Base-by-base conservation (phyloP, 2,888 invertebrate species). In the Drosophila anomalata region DNA sequence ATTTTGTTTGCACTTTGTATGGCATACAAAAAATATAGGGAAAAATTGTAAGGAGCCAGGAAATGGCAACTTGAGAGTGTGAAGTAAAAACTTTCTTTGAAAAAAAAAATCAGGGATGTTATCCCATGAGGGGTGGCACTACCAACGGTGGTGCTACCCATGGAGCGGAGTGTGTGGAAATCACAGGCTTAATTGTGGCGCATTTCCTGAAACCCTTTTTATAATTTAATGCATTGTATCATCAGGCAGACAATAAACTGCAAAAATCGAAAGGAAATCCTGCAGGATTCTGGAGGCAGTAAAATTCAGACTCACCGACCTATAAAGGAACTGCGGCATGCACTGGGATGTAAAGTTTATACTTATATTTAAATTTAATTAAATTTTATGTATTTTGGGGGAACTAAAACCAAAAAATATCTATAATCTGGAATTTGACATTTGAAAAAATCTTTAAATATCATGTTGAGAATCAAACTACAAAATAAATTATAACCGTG, bases 1-100 rank as follows among this genome's bases (percentile, higher is more conserved):
- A 85, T 83, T 84, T 83, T 83, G 85, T 85, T 83, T 84, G 85
- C 83, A 79, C 85, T 83, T 79, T 72, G 80, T 55, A 61, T 60
- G 76, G 73, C 53, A 46, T 46, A 26, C 24, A 63, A 20, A 50
- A 42, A 26, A 42, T 50, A 59, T 31, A 24, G 56, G 22, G 17
- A 24, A 8, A 33, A 52, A 58, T 52, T 66, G 50, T 55, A 53
- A 46, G 14, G 54, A 60, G 60, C 74, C 72, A 81, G 84, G 81
- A 82, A 84, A 60, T 77, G 61, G 66, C 83, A 79, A 77, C 83
- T 81, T 81, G 77, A 72, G 75, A 83, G 81, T 81, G 81, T 79
- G 78, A 81, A 83, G 76, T 46, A 50, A 67, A 72, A 78, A 78
- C 68, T 77, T 82, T 75, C 72, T 47, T 5, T 5, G 6, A 36